Conservation (phyloP, 1,140 invertebrate genomes). For the Zaprionus vittiger region DNA sequence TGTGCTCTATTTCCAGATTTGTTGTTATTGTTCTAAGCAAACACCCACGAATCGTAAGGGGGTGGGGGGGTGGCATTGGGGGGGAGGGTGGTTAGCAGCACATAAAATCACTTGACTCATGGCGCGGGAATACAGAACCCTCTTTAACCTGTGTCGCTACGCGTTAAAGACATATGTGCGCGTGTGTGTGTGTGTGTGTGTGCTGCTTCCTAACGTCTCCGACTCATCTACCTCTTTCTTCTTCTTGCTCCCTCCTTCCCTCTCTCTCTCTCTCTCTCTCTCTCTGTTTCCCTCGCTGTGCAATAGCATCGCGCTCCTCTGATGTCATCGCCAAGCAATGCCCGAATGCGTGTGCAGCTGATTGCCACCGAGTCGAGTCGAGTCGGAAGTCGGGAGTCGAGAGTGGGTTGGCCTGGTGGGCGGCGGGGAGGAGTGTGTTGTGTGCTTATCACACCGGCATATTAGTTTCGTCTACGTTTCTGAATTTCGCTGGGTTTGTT, state of each 20-base stretch:
- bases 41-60: background rate
- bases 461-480: conserved; percentile 4
- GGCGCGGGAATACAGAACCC: background rate
- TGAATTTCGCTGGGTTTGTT: conserved; percentile 22
- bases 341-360: conserved; percentile 42
- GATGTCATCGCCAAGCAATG: conserved; percentile 74
- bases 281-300: conserved; percentile 21
- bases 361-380: background rate
- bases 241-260: background rate
- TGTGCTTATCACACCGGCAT: conserved; percentile 29
- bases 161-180: background rate
- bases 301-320: conserved; percentile 45
- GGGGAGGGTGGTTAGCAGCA: background rate
- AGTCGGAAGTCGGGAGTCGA: too few relatives aligned
- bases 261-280: background rate
- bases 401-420: background rate
- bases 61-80: background rate
- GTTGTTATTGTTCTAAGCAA: conserved; percentile 15
- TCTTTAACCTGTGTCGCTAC: background rate
- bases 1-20: conserved; percentile 3
- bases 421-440: background rate
- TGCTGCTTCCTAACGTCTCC: conserved; percentile 11
- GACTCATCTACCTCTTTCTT: background rate
- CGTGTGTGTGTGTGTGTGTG: background rate
- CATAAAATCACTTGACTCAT: conserved; percentile 29